phyloP scores from a whole-genome alignment of 2,113 vertebrate species.

The Hydrolagus affinis region DNA sequence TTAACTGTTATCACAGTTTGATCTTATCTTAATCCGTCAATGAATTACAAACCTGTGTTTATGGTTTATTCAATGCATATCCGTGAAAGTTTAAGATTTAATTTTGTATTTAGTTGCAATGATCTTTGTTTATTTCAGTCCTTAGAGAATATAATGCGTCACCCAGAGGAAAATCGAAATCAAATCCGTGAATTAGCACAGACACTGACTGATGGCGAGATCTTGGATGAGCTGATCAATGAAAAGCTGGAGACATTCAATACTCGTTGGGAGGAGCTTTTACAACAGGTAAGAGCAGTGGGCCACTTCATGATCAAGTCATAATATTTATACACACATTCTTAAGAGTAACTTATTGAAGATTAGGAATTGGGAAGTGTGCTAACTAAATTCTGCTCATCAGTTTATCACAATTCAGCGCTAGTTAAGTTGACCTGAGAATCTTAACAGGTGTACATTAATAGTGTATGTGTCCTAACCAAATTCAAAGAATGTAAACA shows the following conservation, averaged over 20 bases:
- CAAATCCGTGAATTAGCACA: conserved; percentile 89
- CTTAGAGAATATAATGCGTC: conserved; percentile 72
- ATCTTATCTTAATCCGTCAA: not conserved
- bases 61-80: not conserved
- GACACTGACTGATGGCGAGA: conserved; percentile 91
- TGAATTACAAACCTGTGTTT: not conserved
- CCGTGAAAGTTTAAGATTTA: not conserved
- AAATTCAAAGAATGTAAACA: too few relatives aligned
- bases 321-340: not conserved
- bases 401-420: too few relatives aligned
- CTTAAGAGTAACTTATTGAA: not conserved
- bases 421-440: too few relatives aligned
- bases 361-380: too few relatives aligned
- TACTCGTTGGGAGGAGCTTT: conserved; percentile 81
- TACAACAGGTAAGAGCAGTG: conserved; percentile 64
- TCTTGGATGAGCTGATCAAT: conserved; percentile 89
- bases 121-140: conserved; percentile 56
- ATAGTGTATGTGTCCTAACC: too few relatives aligned
- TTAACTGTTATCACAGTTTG: not conserved
- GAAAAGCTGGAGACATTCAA: conserved; percentile 90
- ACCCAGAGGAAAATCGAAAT: conserved; percentile 91
- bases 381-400: too few relatives aligned
- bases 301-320: not conserved
- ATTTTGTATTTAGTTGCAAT: not conserved
- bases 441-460: too few relatives aligned